Conservation (phyloP, 2,113 vertebrate genomes). For the Myodes glareolus region DNA sequence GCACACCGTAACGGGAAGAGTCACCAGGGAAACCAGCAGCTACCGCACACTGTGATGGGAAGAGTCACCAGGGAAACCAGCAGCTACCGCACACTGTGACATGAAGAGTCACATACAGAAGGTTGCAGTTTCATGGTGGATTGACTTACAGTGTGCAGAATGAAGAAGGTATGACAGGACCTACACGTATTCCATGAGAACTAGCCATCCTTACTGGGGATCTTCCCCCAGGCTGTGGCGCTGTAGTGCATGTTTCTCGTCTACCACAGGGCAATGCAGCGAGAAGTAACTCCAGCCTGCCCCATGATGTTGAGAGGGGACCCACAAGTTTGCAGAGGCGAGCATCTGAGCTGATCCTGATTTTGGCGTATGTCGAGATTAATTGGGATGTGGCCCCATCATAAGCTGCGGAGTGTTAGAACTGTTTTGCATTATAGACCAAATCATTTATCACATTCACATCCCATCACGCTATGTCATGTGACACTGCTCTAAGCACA, state of each 20-base stretch:
- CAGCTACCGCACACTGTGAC: background rate
- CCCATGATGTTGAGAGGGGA: background rate
- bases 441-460: too few relatives aligned
- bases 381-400: too few relatives aligned
- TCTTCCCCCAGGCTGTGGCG: background rate
- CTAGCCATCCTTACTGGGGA: background rate
- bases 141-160: background rate
- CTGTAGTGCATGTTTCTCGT: background rate
- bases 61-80: background rate
- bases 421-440: too few relatives aligned
- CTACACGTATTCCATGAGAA: background rate
- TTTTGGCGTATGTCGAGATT: background rate
- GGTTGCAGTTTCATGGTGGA: too few relatives aligned
- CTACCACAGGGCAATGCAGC: accelerated
- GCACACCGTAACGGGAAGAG: too few relatives aligned
- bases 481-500: background rate
- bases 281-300: too few relatives aligned
- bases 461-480: background rate
- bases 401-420: background rate
- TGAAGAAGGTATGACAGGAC: background rate
- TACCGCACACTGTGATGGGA: too few relatives aligned
- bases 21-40: too few relatives aligned
- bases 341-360: background rate
- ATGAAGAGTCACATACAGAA: background rate
- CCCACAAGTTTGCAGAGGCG: accelerated